Evolutionary conservation across 1,140 invertebrate species (phyloP), one percentile per base, ranked within the genome.

Genomic region (Dinoponera quadriceps): DNA sequence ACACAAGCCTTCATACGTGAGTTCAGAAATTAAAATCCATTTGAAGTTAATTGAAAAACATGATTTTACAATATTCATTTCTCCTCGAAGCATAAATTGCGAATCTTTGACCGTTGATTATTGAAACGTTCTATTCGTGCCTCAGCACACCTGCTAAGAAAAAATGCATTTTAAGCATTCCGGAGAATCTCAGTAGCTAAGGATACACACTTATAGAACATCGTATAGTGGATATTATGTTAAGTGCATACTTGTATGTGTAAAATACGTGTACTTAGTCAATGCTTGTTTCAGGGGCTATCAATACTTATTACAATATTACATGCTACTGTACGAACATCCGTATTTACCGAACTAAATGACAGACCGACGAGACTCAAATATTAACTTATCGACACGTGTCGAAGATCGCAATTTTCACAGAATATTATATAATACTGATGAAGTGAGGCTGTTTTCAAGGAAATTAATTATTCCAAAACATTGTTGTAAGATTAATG

Each of bases 251-350:
- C 38, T 44, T 44, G 38, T 11, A 44, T 44, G 11, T 9, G 7
- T 11, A 44, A 44, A 44, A 44, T 44, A 44, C 9, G 38, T 44
- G 7, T 11, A 44, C 9, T 44, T 9, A 44, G 38, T 44, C 18
- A 54, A 66, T 22, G 22, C n/a, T 20, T 20, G 11, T 55, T 9
- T 9, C 20, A 9, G 27, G 2, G 25, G 9, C 11, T 14, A 77
- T 77, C 20, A 66, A 14, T 77, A 14, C 60, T 54, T 65, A 16
- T 65, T 20, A 66, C 18, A 69, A 77, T 38, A 33, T 78, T 59
- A 22, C n/a, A 13, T 20, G 25, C n/a, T 44, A 68, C 7, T 57
- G 9, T 20, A n/a, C 7, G 4, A 69, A 3, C 18, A 27, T 38
- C 14, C 63, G 25, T 54, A 13, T 57, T 78, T 20, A 78, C 14